Base-by-base conservation (phyloP, 2,888 invertebrate genomes). In the Agapetus fuscipes region DNA sequence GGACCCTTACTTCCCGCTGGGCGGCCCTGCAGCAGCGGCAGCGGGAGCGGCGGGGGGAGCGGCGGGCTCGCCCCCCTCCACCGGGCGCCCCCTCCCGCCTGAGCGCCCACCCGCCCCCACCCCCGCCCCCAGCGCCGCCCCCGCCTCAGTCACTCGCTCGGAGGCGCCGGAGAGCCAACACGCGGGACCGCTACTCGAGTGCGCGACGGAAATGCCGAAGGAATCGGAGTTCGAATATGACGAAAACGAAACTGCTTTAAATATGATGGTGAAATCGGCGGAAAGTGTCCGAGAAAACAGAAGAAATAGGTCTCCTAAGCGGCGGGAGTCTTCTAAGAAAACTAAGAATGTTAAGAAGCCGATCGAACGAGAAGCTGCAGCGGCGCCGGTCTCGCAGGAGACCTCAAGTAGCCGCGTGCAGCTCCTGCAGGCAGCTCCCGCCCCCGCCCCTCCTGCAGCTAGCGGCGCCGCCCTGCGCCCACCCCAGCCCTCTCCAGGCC, bases 1-100 rank as follows among this genome's bases (percentile, higher is more conserved):
- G 74, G 87, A 87, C 72, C 83, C 86, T 55, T 76, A 80, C 72
- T 73, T 66, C 67, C 66, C 72, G 60, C 68, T 69, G 60, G 60
- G 64, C 48, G 62, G 64, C 56, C 64, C 68, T 52, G 64, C 67
- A 55, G 61, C 54, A 77, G 82, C 55, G 78, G 81, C 51, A 57
- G 54, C 43, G 62, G 61, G 35, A 56, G 58, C 29, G 53, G 52
- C 37, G 50, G 54, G 39, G 59, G 60, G 39, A 59, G 59, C 3
- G 52, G 51, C 44, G 57, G 54, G 48, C 50, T 51, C 35, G 52
- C 51, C 30, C 51, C 51, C 27, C 53, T 56, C 31, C 53, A 55
- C 30, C 48, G 43, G 34, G 45, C 51, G 47, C 43, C 49, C 42
- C 41, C 50, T 24, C 48, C 50, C 37, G 43, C 40, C 26, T 25